A percentile compares a stretch with the other conserved stretches of the same genome.
These are phyloP conservation scores for Andrena cerasifolii DNA, from an alignment of 1,140 invertebrate genomes.

Conservation along the genomic window DNA sequence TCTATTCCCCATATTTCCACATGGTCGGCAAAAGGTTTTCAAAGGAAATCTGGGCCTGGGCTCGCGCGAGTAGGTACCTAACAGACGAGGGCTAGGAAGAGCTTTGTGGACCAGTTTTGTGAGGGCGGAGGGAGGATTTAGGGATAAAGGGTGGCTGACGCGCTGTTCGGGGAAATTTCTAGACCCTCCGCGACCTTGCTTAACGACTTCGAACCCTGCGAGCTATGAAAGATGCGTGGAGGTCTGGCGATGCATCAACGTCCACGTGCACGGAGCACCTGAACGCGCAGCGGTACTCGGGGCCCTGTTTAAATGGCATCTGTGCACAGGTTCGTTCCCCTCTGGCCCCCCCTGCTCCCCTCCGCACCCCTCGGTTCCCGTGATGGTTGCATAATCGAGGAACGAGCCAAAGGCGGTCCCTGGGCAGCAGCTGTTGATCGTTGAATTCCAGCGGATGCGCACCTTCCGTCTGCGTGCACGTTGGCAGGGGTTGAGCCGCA, in stretches of 20 bases:
- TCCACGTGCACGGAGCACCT: neutral
- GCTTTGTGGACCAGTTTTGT: too few species aligned
- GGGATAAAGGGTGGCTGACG: too few species aligned
- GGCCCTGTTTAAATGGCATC: constrained; percentile 53
- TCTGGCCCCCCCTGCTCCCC: constrained; percentile 3
- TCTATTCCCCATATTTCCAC: neutral
- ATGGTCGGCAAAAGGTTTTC: neutral
- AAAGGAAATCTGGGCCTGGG: neutral
- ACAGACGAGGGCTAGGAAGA: neutral
- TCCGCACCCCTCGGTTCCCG: neutral
- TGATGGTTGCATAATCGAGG: constrained; percentile 63
- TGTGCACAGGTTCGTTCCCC: constrained; percentile 9
- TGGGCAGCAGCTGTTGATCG: constrained; percentile 60
- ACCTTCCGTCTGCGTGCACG: constrained; percentile 40
- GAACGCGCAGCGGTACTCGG: neutral
- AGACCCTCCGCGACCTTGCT: too few species aligned
- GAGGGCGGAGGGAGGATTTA: too few species aligned
- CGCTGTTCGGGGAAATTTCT: too few species aligned
- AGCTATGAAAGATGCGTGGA: neutral
- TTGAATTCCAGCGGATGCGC: constrained; percentile 55
- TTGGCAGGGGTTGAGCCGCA: constrained; percentile 36
- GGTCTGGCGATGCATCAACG: neutral
- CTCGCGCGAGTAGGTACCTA: neutral
- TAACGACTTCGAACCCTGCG: too few species aligned
- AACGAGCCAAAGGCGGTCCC: constrained; percentile 53